Base-by-base conservation (phyloP, 2,797 vertebrate genomes). In the Siniperca obscura region DNA sequence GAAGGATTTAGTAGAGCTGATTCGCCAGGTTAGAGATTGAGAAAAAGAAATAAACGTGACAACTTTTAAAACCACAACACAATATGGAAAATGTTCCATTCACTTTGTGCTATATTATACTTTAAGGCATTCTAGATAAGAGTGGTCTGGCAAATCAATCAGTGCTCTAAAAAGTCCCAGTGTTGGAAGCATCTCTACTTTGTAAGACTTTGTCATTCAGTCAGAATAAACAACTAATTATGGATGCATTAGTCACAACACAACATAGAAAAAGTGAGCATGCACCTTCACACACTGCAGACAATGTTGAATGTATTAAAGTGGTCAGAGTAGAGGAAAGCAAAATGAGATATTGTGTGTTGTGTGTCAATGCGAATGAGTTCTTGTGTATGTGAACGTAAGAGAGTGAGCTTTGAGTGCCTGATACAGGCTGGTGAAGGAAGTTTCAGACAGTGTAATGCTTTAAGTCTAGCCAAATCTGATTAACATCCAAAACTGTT, bases 391-490 rank as follows among this genome's bases (percentile, higher is more conserved):
- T 38, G 14, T 12, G 12, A 78, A 57, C 0, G 2, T 30, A 22
- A 60, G 8, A 11, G 11, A 53, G 3, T 65, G 70, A 78, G 84
- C 82, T 88, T 64, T 83, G 66, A 71, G 86, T 84, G 83, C 86
- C 88, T 90, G 90, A 86, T 72, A 82, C 86, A 82, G 72, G 55
- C 72, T 78, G 88, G 80, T 81, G 70, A 89, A 46, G 59, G 73
- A 78, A 73, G 84, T 89, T 88, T 88, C 74, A 92, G 90, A 91
- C 81, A 19, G 74, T 68, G 62, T 93, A 92, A 94, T 89, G 78
- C 90, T 88, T 85, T 94, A 91, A 94, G 78, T 87, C 87, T 50
- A 50, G 14, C 48, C 71, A 89, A 95, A 93, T 92, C 91, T 82
- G 83, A 90, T 93, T 90, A 93, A 76, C 74, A 78, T 70, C 48